Conservation (phyloP, 2,797 vertebrate genomes). For the Megaceryle alcyon region DNA sequence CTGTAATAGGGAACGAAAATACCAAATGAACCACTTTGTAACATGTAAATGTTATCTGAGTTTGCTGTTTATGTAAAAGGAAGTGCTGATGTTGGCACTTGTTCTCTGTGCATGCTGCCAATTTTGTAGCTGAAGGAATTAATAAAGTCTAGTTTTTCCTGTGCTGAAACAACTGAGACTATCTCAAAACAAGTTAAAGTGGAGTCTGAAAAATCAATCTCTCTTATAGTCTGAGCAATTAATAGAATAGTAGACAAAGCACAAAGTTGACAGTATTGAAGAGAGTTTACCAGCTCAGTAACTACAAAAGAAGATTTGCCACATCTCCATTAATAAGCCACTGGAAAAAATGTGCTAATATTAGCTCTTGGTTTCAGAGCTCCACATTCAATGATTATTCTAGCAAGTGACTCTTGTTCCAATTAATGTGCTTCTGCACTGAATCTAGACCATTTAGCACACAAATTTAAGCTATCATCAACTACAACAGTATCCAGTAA, state of each 20-base stretch:
- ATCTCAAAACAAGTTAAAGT: background rate
- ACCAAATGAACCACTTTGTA: background rate
- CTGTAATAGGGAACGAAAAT: constrained; percentile 5
- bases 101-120: background rate
- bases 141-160: constrained; percentile 38
- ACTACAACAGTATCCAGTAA: background rate
- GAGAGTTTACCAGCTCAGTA: background rate
- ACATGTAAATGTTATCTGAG: constrained; percentile 9
- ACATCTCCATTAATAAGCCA: background rate
- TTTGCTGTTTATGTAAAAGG: constrained; percentile 53
- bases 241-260: background rate
- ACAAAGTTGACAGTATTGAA: background rate
- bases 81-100: constrained; percentile 27
- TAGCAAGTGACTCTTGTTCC: background rate
- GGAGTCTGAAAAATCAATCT: background rate
- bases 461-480: background rate
- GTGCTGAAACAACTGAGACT: background rate
- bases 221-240: background rate
- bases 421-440: background rate
- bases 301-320: background rate
- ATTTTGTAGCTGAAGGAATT: background rate
- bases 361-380: background rate
- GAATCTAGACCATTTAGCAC: background rate
- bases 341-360: background rate
- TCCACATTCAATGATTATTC: background rate